These are phyloP conservation scores for Aurelia aurita complex sp. Pacific DNA, from an alignment of 30 jellyfish, hydroid and myxozoan species.

Conservation along the genomic window DNA sequence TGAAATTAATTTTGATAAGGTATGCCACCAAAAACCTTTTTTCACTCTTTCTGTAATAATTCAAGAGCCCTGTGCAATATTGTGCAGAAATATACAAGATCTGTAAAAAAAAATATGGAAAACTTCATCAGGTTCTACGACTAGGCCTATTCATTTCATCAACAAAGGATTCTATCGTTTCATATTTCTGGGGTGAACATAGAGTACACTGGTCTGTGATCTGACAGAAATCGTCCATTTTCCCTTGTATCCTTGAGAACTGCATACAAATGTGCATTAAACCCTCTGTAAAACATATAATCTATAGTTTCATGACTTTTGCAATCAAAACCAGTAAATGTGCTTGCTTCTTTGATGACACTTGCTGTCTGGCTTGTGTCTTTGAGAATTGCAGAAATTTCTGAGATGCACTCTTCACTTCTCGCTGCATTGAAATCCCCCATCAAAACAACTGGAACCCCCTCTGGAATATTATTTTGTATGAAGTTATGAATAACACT, in stretches of 20 bases:
- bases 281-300: slow-evolving; percentile 20
- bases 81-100: no score
- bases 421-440: slow-evolving; percentile 32
- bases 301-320: slow-evolving; percentile 5
- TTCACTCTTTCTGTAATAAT: no score
- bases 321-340: slow-evolving; percentile 24
- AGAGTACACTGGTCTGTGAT: slow-evolving; percentile 25
- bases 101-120: no score
- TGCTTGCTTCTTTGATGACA: neutral
- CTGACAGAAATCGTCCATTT: slow-evolving; percentile 27
- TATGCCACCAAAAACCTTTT: no score
- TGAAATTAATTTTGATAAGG: no score
- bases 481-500: slow-evolving; percentile 1
- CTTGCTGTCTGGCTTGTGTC: slow-evolving; percentile 22
- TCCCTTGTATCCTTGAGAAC: slow-evolving; percentile 21
- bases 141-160: no score
- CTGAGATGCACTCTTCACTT: slow-evolving; percentile 3
- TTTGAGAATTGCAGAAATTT: neutral
- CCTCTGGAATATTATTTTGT: neutral
- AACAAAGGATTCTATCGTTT: no score
- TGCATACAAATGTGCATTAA: slow-evolving; percentile 8
- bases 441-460: slow-evolving; percentile 9
- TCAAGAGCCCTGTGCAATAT: no score
- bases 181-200: no score
- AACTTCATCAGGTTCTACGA: no score